A percentile compares a stretch with the other conserved stretches of the same genome.
Evolutionary conservation across 2,888 invertebrate genomes (phyloP).

Genomic region (Agriopis aurantiaria): DNA sequence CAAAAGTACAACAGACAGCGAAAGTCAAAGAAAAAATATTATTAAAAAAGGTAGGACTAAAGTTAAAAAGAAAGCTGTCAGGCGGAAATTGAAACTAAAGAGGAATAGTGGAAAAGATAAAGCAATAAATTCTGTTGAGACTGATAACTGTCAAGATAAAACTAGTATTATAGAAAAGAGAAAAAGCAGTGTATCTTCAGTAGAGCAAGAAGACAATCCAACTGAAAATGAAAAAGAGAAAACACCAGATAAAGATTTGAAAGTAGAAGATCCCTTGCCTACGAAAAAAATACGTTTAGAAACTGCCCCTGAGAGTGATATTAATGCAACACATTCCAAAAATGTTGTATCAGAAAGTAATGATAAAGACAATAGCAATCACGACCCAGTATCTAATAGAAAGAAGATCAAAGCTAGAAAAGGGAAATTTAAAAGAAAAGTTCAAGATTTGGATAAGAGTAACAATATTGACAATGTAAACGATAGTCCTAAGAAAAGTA

Average conservation of each 20-base stretch:
- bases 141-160: conserved; percentile 75
- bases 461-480: conserved; percentile 58
- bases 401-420: conserved; percentile 79
- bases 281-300: conserved; percentile 78
- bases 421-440: conserved; percentile 78
- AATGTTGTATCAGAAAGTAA: conserved; percentile 62
- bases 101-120: conserved; percentile 63
- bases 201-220: conserved; percentile 69
- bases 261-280: conserved; percentile 73
- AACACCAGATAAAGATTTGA: conserved; percentile 66
- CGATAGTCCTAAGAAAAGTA: conserved; percentile 61
- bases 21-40: conserved; percentile 67
- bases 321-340: conserved; percentile 75
- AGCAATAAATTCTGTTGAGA: conserved; percentile 65
- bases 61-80: conserved; percentile 71
- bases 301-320: conserved; percentile 70
- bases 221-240: conserved; percentile 68
- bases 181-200: conserved; percentile 79
- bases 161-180: conserved; percentile 77
- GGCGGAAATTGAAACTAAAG: conserved; percentile 63
- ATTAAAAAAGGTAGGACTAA: conserved; percentile 72
- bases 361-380: conserved; percentile 62
- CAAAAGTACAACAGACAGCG: conserved; percentile 68
- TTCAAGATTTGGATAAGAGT: conserved; percentile 48
- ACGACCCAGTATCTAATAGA: conserved; percentile 64